Conservation (phyloP, 2,888 invertebrate species). For the Parapristionchus giblindavisi region DNA sequence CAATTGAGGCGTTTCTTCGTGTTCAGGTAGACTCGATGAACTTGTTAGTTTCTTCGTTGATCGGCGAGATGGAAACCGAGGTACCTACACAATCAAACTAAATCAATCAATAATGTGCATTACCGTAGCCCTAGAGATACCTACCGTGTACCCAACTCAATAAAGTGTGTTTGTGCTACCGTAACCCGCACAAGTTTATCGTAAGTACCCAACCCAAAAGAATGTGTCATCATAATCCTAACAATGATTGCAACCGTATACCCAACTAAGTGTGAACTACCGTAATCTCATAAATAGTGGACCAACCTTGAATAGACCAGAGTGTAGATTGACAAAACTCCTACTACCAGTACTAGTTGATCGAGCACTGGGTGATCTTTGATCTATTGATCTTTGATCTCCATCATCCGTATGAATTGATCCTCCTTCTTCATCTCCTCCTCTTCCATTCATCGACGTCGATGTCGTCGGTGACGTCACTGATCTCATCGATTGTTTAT, state of each 20-base stretch:
- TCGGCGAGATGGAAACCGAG: constrained; percentile 8
- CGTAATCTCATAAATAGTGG: no score
- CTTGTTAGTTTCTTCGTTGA: constrained; percentile 24
- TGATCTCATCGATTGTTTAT: constrained; percentile 1
- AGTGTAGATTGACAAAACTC: constrained; percentile 7
- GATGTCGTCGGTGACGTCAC: not conserved
- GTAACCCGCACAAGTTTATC: no score
- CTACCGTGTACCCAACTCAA: not conserved
- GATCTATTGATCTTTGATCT: not conserved
- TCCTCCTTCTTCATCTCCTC: not conserved
- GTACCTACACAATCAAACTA: not conserved
- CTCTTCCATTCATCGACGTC: constrained; percentile 1
- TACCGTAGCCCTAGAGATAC: not conserved
- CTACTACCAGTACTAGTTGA: not conserved
- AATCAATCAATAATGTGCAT: not conserved
- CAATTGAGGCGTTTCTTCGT: not conserved
- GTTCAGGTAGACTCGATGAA: constrained; percentile 22
- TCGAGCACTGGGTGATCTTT: constrained; percentile 7
- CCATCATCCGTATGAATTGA: constrained; percentile 9
- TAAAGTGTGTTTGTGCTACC: no score
- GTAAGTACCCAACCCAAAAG: no score
- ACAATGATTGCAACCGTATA: no score
- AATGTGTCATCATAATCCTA: no score
- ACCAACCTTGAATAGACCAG: constrained; percentile 28
- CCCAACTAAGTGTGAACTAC: no score